Evolutionary conservation across 2,797 vertebrate species (phyloP), one percentile per base, ranked within the genome.

Genomic region (Acanthopagrus latus): DNA sequence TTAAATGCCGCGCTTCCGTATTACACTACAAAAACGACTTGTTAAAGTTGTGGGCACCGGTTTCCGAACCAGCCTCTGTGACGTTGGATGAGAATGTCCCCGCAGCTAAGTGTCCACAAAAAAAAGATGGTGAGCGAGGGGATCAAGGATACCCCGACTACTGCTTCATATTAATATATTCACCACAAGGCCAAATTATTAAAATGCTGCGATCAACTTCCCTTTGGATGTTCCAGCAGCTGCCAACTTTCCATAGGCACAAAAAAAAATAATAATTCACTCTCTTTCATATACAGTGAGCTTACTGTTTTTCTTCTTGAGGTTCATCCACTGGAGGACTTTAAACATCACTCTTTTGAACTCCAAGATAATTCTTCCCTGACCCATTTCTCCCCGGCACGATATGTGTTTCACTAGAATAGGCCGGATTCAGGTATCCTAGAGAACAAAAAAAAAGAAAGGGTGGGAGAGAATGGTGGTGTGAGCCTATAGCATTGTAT

Each of bases 401-500:
- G 41, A n/a, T 59, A 83, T 82, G 69, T 16, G 8, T 58, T 83
- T 63, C 62, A 43, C 71, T 58, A 44, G 59, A 82, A 89, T 52
- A 72, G 66, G 68, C 71, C 78, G 80, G 56, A 81, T 87, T 56
- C 82, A 90, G 88, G 90, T 87, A 79, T 87, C 75, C 54, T 27
- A 71, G 60, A 87, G 78, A 87, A 88, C 29, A 69, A 72, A 80
- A 79, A 76, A 59, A 72, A 80, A 79, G 75, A 76, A 59, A 41
- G 6, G 44, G 64, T 56, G 46, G 54, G 71, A 76, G 73, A 47
- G 74, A 83, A 69, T 1, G 46, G 33, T 57, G 70, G 74, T 64
- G 80, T 33, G 78, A 86, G 87, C 78, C 13, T 70, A 83, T 56
- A 84, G 81, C 84, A 76, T 88, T 88, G 76, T 91, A 87, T 88